A percentile compares a stretch with the other conserved stretches of the same genome.
These are phyloP conservation scores for Lathronympha strigana DNA, from an alignment of 2,888 invertebrate species.

Conservation along the genomic window DNA sequence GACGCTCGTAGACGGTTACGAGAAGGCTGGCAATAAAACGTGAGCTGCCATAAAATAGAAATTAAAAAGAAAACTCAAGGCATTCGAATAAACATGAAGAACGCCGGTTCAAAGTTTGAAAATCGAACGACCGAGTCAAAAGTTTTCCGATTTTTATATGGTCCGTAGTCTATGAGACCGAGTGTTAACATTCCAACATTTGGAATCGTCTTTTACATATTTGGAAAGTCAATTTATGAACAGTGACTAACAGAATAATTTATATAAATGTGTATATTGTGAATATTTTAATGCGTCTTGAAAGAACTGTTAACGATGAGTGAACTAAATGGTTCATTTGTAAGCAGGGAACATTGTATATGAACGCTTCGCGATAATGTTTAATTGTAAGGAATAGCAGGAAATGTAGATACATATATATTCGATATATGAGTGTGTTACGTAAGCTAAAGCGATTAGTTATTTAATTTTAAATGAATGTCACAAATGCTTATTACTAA, in stretches of 20 bases:
- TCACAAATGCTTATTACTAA: constrained; percentile 51
- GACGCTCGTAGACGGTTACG: constrained; percentile 92
- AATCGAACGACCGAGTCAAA: constrained; percentile 48
- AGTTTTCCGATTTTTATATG: constrained; percentile 43
- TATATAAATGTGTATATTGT: constrained; percentile 56
- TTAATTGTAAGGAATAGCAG: constrained; percentile 53
- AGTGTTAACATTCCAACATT: constrained; percentile 40
- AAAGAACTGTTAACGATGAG: constrained; percentile 38
- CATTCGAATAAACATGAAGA: constrained; percentile 28
- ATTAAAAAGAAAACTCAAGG: constrained; percentile 31
- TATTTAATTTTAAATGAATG: constrained; percentile 46
- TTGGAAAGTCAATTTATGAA: constrained; percentile 38
- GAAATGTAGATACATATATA: constrained; percentile 57
- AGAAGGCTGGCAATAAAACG: constrained; percentile 76
- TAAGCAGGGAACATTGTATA: constrained; percentile 50
- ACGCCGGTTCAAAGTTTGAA: constrained; percentile 44
- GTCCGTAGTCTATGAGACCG: constrained; percentile 13
- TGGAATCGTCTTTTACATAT: constrained; percentile 36
- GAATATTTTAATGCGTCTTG: constrained; percentile 51
- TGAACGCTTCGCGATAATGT: constrained; percentile 54
- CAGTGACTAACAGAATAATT: constrained; percentile 36
- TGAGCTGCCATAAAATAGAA: constrained; percentile 52
- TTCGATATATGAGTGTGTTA: constrained; percentile 55
- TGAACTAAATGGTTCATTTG: constrained; percentile 41
- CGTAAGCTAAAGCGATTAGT: constrained; percentile 54